phyloP scores from a whole-genome alignment of 2,888 invertebrate genomes.

The Periphyllus acericola region DNA sequence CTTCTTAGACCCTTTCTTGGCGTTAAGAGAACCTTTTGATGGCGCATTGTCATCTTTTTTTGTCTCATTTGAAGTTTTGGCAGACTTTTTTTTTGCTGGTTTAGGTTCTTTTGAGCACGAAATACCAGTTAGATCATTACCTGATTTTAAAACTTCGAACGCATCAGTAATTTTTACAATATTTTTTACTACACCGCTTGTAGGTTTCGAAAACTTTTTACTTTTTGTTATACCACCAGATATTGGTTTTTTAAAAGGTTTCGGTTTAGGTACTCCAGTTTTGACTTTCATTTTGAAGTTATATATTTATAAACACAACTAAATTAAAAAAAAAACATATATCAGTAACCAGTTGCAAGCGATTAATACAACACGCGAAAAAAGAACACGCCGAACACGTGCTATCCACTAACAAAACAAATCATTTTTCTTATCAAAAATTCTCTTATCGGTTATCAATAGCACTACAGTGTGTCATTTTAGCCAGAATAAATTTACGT shows the following conservation, averaged over 20 bases:
- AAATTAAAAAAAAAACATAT: not conserved
- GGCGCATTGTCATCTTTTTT: not conserved
- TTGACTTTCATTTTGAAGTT: slow-evolving; percentile 47
- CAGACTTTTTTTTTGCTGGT: slow-evolving; percentile 4
- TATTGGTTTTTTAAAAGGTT: not conserved
- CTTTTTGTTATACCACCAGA: slow-evolving; percentile 12
- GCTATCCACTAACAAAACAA: slow-evolving; percentile 15
- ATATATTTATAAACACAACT: not conserved
- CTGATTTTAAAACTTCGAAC: slow-evolving; percentile 46
- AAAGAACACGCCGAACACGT: slow-evolving; percentile 4
- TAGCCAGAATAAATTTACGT: not conserved
- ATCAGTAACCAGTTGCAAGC: not conserved
- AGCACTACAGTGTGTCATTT: not conserved
- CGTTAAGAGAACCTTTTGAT: not conserved
- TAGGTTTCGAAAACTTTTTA: slow-evolving; percentile 52
- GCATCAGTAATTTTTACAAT: slow-evolving; percentile 49
- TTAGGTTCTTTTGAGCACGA: slow-evolving; percentile 27
- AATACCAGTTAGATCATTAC: slow-evolving; percentile 28
- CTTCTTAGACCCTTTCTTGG: not conserved
- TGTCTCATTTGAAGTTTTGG: not conserved
- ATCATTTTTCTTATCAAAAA: not conserved
- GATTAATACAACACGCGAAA: not conserved
- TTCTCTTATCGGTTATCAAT: slow-evolving; percentile 5
- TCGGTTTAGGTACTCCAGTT: not conserved
- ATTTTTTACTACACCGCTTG: slow-evolving; percentile 22